phyloP scores from a whole-genome alignment of 2,113 vertebrate genomes.

The Indicator indicator region DNA sequence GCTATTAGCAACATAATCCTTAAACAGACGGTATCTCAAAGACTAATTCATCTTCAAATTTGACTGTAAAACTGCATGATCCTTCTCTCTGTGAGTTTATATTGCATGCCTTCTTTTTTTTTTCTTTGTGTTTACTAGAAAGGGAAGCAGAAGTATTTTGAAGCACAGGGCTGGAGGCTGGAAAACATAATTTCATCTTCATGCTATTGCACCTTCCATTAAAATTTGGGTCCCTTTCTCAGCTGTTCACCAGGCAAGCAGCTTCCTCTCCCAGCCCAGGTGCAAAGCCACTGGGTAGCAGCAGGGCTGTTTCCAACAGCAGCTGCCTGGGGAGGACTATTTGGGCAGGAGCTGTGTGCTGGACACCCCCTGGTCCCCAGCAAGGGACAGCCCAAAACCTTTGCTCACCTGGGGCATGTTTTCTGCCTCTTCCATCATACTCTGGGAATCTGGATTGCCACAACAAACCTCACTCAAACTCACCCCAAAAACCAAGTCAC shows the following conservation, averaged over 20 bases:
- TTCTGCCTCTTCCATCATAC: not conserved
- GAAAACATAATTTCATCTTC: conserved; percentile 3
- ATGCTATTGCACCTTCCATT: not conserved
- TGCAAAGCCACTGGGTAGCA: not conserved
- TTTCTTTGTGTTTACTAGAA: conserved; percentile 10
- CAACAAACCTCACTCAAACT: not conserved
- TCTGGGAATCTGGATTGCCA: not conserved
- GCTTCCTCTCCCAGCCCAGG: not conserved
- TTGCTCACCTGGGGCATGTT: fast-evolving
- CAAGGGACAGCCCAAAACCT: not conserved
- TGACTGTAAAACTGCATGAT: conserved; percentile 51
- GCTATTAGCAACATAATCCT: conserved; percentile 65
- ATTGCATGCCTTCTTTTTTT: not conserved
- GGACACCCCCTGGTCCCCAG: fast-evolving
- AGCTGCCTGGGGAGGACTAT: not conserved
- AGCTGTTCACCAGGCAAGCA: not conserved
- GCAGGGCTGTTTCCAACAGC: not conserved
- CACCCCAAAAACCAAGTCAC: not conserved
- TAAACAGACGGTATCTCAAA: conserved; percentile 59
- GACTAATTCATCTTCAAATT: conserved; percentile 64
- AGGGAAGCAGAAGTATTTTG: not conserved
- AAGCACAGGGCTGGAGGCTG: not conserved
- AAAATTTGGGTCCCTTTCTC: not conserved
- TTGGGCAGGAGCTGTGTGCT: not conserved
- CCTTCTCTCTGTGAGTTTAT: not conserved